phyloP scores from a whole-genome alignment of 1,140 invertebrate genomes.

The Nylanderia fulva region DNA sequence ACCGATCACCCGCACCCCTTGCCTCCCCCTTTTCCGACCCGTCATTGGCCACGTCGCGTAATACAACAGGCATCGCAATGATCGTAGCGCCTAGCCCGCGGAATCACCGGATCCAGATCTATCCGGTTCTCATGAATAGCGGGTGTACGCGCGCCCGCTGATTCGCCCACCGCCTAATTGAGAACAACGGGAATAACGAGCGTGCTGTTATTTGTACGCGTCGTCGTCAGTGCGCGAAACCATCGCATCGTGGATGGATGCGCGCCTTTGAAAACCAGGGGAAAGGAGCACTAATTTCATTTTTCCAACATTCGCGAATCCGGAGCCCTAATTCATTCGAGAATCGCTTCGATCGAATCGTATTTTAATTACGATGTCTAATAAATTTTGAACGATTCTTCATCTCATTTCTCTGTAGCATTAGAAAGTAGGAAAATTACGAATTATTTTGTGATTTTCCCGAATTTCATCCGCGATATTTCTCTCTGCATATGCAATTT shows the following conservation, averaged over 20 bases:
- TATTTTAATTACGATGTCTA: not conserved
- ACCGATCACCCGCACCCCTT: slow-evolving; percentile 43
- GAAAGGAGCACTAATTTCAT: not conserved
- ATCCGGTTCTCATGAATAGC: slow-evolving; percentile 70
- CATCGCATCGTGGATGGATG: not conserved
- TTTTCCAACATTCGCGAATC: not conserved
- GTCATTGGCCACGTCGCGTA: slow-evolving; percentile 42
- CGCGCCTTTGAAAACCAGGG: not conserved
- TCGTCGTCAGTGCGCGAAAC: slow-evolving; percentile 47
- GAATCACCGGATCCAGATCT: slow-evolving; percentile 71
- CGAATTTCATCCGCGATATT: not conserved
- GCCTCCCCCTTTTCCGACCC: not conserved
- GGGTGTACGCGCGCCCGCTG: not conserved
- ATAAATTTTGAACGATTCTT: not conserved
- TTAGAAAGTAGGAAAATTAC: not conserved
- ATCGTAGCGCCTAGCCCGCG: slow-evolving; percentile 2
- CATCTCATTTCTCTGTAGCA: not conserved
- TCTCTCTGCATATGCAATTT: not conserved
- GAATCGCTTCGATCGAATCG: not conserved
- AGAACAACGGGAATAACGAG: slow-evolving; percentile 71
- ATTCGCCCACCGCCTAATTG: slow-evolving; percentile 70
- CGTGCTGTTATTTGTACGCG: slow-evolving; percentile 62
- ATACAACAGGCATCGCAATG: slow-evolving; percentile 44
- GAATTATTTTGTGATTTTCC: not conserved
- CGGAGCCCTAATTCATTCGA: not conserved